Conservation (phyloP, 1,140 invertebrate genomes). For the Ruditapes philippinarum region DNA sequence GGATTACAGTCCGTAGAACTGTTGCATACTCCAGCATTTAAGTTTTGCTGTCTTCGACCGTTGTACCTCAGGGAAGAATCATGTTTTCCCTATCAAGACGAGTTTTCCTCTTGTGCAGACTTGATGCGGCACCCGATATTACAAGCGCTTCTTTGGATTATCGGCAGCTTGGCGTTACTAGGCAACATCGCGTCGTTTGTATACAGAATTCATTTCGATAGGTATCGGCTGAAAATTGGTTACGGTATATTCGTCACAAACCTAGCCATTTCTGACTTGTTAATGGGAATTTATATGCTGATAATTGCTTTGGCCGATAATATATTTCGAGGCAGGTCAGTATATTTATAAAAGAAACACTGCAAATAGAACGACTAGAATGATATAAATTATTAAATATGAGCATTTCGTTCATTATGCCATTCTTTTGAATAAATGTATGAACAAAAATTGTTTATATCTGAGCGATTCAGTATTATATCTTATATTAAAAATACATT, state of each 20-base stretch:
- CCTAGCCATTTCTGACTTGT: slow-evolving; percentile 77
- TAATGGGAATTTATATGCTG: slow-evolving; percentile 82
- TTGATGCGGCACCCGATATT: slow-evolving; percentile 69
- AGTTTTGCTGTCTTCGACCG: slow-evolving; percentile 74
- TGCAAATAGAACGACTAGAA: too few species aligned
- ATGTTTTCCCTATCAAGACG: slow-evolving; percentile 68
- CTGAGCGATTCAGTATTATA: too few species aligned
- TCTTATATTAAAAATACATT: too few species aligned
- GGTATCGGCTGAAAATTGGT: slow-evolving; percentile 52
- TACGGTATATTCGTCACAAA: slow-evolving; percentile 77
- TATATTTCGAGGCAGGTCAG: slow-evolving; percentile 72
- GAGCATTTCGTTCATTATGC: too few species aligned
- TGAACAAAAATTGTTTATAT: too few species aligned
- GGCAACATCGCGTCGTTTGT: slow-evolving; percentile 70
- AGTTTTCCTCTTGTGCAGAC: slow-evolving; percentile 76
- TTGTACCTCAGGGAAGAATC: slow-evolving; percentile 50
- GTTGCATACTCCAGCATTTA: slow-evolving; percentile 66
- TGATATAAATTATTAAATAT: too few species aligned
- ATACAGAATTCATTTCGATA: slow-evolving; percentile 59
- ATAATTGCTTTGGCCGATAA: slow-evolving; percentile 78
- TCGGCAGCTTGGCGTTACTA: slow-evolving; percentile 65
- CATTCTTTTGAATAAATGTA: too few species aligned
- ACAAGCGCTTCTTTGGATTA: slow-evolving; percentile 73
- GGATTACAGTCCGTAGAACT: slow-evolving; percentile 34
- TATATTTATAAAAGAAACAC: too few species aligned